Conservation (phyloP, 2,113 vertebrate species). For the Edolisoma coerulescens region DNA sequence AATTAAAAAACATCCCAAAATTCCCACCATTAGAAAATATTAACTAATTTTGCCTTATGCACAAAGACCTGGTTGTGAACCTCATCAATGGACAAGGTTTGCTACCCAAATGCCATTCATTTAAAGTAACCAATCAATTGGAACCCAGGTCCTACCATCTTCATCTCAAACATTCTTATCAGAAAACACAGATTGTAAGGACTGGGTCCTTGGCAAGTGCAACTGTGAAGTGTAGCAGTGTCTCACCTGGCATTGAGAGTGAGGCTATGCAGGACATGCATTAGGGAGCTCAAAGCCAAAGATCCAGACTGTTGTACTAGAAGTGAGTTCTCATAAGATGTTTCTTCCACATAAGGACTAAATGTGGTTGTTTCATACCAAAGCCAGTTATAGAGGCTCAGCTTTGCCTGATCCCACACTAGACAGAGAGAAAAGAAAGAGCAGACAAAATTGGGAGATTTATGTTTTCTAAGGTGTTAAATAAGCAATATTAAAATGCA, state of each 20-base stretch:
- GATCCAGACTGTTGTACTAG: conserved; percentile 91
- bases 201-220: not conserved
- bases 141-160: not conserved
- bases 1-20: too few species aligned
- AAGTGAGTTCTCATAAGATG: conserved; percentile 94
- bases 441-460: not conserved
- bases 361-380: conserved; percentile 98
- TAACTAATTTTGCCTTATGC: not conserved
- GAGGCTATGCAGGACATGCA: conserved; percentile 88
- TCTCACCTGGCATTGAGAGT: conserved; percentile 90
- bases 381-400: conserved; percentile 95
- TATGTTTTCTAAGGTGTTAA: not conserved
- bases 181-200: not conserved
- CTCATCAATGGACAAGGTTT: not conserved
- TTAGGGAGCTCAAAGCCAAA: conserved; percentile 90
- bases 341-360: conserved; percentile 90
- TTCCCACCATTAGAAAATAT: not conserved
- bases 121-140: not conserved
- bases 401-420: conserved; percentile 98
- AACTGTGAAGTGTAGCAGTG: not conserved
- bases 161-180: not conserved
- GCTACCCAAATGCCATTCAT: not conserved
- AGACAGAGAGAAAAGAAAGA: not conserved
- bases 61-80: not conserved
- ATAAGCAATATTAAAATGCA: not conserved